These are phyloP conservation scores for Typhlichthys subterraneus DNA, from an alignment of 2,797 vertebrate species.

Conservation along the genomic window DNA sequence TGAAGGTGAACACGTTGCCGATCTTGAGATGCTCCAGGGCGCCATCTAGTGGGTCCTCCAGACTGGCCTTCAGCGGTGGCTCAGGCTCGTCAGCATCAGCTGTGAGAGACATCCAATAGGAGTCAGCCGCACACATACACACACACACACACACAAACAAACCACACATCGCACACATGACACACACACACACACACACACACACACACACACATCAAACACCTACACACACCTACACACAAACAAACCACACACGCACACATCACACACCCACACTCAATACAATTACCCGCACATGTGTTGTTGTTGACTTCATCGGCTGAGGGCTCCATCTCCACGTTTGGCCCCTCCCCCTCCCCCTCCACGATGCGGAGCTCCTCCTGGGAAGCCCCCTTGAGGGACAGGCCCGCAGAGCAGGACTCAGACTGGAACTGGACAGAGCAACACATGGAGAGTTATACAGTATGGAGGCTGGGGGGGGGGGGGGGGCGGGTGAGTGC, in stretches of 20 bases:
- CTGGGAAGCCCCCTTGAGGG: constrained; percentile 86
- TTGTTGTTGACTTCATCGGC: constrained; percentile 98
- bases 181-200: background rate
- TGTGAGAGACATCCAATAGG: constrained; percentile 23
- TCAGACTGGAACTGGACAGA: constrained; percentile 89
- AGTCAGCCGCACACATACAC: background rate
- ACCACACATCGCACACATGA: background rate
- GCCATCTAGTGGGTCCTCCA: constrained; percentile 76
- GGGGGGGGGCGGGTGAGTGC: no score
- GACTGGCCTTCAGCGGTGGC: constrained; percentile 77
- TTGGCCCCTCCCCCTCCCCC: constrained; percentile 93
- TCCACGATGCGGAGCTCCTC: constrained; percentile 95
- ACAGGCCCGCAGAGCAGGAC: constrained; percentile 84
- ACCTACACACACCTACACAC: background rate
- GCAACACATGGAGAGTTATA: constrained; percentile 1
- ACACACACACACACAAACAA: background rate
- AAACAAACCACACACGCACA: background rate
- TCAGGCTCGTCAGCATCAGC: constrained; percentile 84
- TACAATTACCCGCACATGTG: constrained; percentile 85
- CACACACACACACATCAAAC: no score
- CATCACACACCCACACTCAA: constrained; percentile 12
- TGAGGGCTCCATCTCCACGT: constrained; percentile 81
- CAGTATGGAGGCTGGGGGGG: background rate
- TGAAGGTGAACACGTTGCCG: constrained; percentile 92
- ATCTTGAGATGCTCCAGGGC: constrained; percentile 87